Conservation (phyloP, 2,888 invertebrate species). For the Eilema sororculum region DNA sequence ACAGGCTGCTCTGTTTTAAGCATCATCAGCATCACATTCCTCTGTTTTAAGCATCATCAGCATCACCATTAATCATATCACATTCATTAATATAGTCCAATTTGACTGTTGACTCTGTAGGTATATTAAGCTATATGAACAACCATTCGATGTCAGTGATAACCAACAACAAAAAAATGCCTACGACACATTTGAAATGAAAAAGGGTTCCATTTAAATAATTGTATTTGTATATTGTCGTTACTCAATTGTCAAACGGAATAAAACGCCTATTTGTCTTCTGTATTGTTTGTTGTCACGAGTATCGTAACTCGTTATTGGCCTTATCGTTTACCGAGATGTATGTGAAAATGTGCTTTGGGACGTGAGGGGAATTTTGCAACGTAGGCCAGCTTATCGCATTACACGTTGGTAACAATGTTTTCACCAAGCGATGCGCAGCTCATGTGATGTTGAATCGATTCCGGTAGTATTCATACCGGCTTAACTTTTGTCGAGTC, state of each 20-base stretch:
- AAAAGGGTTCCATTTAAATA: constrained; percentile 22
- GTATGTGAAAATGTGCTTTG: constrained; percentile 56
- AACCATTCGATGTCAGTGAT: background rate
- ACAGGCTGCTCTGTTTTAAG: too few relatives aligned
- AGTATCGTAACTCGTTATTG: constrained; percentile 42
- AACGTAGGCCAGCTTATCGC: constrained; percentile 55
- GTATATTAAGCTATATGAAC: background rate
- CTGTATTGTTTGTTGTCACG: constrained; percentile 27
- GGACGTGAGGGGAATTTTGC: constrained; percentile 53
- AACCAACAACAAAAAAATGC: background rate
- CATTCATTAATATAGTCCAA: background rate
- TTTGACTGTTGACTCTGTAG: background rate
- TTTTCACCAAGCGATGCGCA: constrained; percentile 36
- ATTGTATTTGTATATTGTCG: constrained; percentile 18
- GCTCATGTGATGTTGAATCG: constrained; percentile 25
- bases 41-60: too few relatives aligned
- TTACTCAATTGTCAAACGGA: constrained; percentile 14
- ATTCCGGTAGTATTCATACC: constrained; percentile 15
- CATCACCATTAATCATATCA: background rate
- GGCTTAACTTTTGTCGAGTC: constrained; percentile 13
- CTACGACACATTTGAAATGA: background rate
- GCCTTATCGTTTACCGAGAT: constrained; percentile 52
- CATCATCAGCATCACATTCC: too few relatives aligned
- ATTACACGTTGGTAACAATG: constrained; percentile 53
- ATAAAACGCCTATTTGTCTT: constrained; percentile 25